These are phyloP conservation scores for Polymixis lichenea DNA, from an alignment of 2,888 invertebrate genomes.

Conservation along the genomic window DNA sequence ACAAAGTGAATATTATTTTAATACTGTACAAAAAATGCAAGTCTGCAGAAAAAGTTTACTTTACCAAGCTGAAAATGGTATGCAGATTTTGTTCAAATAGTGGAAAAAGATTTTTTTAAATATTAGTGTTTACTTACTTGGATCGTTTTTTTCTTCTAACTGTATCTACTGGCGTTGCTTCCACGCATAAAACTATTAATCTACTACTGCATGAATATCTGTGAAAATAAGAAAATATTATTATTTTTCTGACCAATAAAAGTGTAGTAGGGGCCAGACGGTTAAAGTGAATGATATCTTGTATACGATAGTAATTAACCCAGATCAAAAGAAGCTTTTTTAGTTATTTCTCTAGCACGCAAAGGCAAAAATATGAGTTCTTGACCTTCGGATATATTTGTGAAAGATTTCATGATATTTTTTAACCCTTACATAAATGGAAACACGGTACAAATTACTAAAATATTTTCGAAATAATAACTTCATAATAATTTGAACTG, in stretches of 20 bases:
- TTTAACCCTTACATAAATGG: background rate
- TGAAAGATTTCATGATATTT: background rate
- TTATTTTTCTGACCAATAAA: background rate
- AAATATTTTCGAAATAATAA: too few species aligned
- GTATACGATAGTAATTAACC: background rate
- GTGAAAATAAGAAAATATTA: constrained; percentile 28
- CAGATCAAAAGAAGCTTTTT: background rate
- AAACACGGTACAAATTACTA: background rate
- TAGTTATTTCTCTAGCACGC: background rate
- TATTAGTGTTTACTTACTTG: constrained; percentile 78
- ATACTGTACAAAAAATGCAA: constrained; percentile 11
- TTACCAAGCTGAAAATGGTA: constrained; percentile 20
- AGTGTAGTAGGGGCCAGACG: background rate
- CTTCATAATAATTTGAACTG: background rate
- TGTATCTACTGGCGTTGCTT: constrained; percentile 93
- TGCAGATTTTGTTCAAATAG: constrained; percentile 32
- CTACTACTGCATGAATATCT: constrained; percentile 96
- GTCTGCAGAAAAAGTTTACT: constrained; percentile 10
- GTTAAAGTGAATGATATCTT: background rate
- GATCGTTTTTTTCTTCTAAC: constrained; percentile 91
- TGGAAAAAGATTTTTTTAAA: background rate
- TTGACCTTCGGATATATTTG: background rate
- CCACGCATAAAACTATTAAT: constrained; percentile 97
- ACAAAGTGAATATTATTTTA: constrained; percentile 18
- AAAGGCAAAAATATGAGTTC: background rate